Evolutionary conservation across 2,113 vertebrate species (phyloP).

Genomic region (Rhea pennata): DNA sequence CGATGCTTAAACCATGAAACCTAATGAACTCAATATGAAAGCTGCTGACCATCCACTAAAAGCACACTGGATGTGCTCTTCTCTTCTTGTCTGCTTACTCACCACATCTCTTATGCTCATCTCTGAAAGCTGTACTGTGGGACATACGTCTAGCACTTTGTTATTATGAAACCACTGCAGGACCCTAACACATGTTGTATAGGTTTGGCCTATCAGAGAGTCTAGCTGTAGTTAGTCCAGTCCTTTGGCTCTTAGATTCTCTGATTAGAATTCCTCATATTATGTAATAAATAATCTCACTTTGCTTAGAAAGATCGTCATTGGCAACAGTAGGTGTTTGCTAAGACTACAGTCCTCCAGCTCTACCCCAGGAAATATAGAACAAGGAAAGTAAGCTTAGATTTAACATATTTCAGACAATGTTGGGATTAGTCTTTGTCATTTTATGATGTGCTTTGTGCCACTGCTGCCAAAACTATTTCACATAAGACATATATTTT

Average conservation of each 20-base stretch:
- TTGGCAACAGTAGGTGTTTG: background rate
- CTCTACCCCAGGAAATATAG: background rate
- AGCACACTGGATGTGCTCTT: background rate
- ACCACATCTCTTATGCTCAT: background rate
- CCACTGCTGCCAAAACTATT: background rate
- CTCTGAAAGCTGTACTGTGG: background rate
- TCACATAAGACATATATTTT: background rate
- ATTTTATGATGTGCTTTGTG: background rate
- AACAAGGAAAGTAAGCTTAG: background rate
- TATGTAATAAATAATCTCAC: background rate
- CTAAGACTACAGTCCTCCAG: background rate
- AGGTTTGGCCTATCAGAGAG: accelerated
- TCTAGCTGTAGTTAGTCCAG: background rate
- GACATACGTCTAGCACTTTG: background rate
- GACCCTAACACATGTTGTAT: background rate
- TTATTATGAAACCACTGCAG: background rate
- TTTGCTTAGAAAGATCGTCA: background rate
- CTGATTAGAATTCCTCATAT: background rate
- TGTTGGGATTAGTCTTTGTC: background rate
- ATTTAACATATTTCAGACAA: background rate
- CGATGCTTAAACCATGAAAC: background rate
- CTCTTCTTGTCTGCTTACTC: background rate
- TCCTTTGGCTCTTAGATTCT: background rate
- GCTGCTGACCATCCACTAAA: background rate
- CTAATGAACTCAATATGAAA: background rate